Conservation (phyloP, 1,140 invertebrate genomes). For the Papilio polytes region DNA sequence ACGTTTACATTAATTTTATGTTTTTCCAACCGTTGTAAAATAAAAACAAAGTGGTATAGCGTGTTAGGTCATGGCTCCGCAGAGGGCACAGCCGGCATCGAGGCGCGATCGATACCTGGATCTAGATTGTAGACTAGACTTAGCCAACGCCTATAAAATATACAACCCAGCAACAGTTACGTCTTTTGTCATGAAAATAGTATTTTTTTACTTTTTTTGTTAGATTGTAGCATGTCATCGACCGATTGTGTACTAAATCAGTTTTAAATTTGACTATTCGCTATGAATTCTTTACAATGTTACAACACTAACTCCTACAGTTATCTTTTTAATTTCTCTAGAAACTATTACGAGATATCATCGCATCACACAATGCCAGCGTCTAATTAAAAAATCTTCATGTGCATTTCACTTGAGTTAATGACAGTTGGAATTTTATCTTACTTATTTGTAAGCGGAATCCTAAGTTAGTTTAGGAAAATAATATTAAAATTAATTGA, state of each 20-base stretch:
- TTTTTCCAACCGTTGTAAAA: background rate
- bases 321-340: background rate
- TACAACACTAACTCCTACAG: background rate
- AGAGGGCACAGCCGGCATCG: slow-evolving; percentile 49
- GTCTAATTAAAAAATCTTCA: slow-evolving; percentile 4
- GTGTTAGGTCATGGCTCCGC: slow-evolving; percentile 47
- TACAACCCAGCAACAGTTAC: background rate
- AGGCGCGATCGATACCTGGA: slow-evolving; percentile 52
- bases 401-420: background rate
- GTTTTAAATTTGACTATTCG: too few relatives aligned
- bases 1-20: background rate
- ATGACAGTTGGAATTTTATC: background rate
- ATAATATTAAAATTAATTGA: background rate
- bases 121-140: slow-evolving; percentile 21
- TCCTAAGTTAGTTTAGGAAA: background rate
- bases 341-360: background rate
- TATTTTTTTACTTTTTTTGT: background rate
- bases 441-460: background rate
- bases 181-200: too few relatives aligned
- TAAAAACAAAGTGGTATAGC: slow-evolving; percentile 1
- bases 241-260: background rate
- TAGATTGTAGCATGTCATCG: background rate
- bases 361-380: background rate
- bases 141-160: background rate
- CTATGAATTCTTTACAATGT: background rate